Conservation (phyloP, 2,113 vertebrate genomes). For the Melospiza melodia region DNA sequence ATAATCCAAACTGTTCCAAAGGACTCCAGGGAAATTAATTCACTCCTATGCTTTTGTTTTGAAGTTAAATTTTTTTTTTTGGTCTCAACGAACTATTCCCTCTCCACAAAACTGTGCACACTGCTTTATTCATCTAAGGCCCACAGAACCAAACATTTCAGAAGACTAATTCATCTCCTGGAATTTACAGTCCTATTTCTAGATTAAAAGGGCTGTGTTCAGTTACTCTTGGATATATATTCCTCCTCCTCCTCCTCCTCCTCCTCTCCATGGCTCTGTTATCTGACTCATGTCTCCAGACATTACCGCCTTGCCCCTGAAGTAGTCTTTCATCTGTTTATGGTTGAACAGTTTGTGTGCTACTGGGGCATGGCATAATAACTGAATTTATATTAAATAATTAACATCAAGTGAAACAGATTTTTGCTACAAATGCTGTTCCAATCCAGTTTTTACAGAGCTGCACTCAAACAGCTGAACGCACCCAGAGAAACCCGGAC, state of each 20-base stretch:
- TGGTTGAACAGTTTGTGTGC: slow-evolving; percentile 54
- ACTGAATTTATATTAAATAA: slow-evolving; percentile 55
- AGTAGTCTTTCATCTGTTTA: slow-evolving; percentile 52
- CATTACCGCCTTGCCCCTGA: neutral
- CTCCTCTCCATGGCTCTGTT: neutral
- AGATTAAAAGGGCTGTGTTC: slow-evolving; percentile 12
- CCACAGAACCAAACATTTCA: neutral
- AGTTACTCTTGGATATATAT: neutral
- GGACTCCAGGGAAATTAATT: slow-evolving; percentile 48
- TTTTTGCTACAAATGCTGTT: neutral
- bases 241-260: neutral
- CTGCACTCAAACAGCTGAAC: neutral
- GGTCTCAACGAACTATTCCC: neutral
- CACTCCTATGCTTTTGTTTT: neutral
- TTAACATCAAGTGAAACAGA: slow-evolving; percentile 43
- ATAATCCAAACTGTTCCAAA: neutral
- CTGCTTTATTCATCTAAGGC: neutral
- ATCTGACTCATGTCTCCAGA: slow-evolving; percentile 32
- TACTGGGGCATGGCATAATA: slow-evolving; percentile 25
- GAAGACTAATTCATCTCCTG: slow-evolving; percentile 16
- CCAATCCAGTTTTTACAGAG: neutral
- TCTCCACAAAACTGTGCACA: neutral
- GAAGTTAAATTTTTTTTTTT: neutral
- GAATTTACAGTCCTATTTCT: slow-evolving; percentile 7
- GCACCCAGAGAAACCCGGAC: neutral